These are phyloP conservation scores for Meriones unguiculatus DNA, from an alignment of 2,113 vertebrate species.

Conservation along the genomic window DNA sequence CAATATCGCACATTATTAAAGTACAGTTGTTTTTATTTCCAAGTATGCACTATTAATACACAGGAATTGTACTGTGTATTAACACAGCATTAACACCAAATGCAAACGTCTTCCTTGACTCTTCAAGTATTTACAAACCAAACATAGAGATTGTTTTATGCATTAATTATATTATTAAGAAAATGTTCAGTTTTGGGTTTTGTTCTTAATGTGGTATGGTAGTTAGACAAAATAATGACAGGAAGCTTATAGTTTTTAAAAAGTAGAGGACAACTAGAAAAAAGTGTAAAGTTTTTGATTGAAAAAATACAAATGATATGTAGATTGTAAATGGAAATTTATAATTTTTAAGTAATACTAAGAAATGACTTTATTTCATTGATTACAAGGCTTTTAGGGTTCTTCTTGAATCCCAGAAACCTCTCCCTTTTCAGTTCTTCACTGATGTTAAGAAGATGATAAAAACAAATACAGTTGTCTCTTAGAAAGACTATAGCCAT, in stretches of 20 bases:
- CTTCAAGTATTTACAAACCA: conserved; percentile 31
- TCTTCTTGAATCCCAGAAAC: conserved; percentile 25
- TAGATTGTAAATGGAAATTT: conserved; percentile 55
- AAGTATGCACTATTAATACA: not conserved
- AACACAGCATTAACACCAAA: not conserved
- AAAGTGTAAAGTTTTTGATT: conserved; percentile 48
- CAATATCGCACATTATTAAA: conserved; percentile 19
- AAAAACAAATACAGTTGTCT: not conserved
- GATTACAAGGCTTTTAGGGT: not conserved
- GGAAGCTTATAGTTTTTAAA: not conserved
- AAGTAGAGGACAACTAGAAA: conserved; percentile 30
- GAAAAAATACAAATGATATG: conserved; percentile 55
- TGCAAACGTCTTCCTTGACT: conserved; percentile 19
- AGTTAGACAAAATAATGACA: conserved; percentile 33
- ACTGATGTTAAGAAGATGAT: conserved; percentile 29
- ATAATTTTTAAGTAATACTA: conserved; percentile 60
- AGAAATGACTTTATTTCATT: conserved; percentile 66
- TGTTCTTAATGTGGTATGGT: conserved; percentile 52
- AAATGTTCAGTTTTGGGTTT: conserved; percentile 33
- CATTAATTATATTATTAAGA: conserved; percentile 57
- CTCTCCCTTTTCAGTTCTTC: conserved; percentile 19
- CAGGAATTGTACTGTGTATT: not conserved
- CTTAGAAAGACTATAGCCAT: not conserved
- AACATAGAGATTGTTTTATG: conserved; percentile 3
- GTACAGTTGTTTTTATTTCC: not conserved